Conservation (phyloP, 2,888 invertebrate species). For the Onthophagus sagittarius region DNA sequence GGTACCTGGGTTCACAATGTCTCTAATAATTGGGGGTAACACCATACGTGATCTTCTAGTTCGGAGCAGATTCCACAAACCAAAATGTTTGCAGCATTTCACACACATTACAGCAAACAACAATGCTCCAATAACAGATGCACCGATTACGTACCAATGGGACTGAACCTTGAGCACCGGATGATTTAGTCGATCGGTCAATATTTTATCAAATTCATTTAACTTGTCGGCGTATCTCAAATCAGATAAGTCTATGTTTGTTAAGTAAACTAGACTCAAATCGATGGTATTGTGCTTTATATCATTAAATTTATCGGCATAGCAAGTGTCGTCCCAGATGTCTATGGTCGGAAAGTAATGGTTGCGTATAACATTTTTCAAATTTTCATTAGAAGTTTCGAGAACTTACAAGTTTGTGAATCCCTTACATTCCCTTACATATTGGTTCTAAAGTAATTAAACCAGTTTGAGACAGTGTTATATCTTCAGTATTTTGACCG, state of each 20-base stretch:
- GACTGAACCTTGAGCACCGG: no score
- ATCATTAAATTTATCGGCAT: constrained; percentile 16
- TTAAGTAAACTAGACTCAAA: constrained; percentile 22
- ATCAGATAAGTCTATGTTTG: constrained; percentile 27
- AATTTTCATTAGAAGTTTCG: constrained; percentile 18
- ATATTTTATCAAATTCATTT: constrained; percentile 27
- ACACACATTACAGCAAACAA: no score
- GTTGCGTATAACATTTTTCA: constrained; percentile 10
- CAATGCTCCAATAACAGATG: no score
- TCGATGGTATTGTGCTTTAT: constrained; percentile 19
- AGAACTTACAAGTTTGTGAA: constrained; percentile 21
- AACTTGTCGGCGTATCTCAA: constrained; percentile 27
- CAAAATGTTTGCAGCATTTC: no score
- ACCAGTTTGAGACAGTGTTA: no score
- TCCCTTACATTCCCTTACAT: constrained; percentile 19
- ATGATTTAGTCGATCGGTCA: constrained; percentile 19
- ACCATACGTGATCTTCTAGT: no score
- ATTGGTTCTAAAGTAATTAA: background rate
- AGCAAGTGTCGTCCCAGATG: constrained; percentile 25
- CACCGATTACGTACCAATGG: no score
- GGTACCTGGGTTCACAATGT: no score
- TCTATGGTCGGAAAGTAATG: constrained; percentile 20
- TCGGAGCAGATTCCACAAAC: no score
- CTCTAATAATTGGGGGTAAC: no score
- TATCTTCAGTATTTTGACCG: constrained; percentile 11